Percentiles rank a stretch among this genome's conserved stretches.
Conservation (phyloP, 2,113 vertebrate genomes). For the Pedionomus torquatus region DNA sequence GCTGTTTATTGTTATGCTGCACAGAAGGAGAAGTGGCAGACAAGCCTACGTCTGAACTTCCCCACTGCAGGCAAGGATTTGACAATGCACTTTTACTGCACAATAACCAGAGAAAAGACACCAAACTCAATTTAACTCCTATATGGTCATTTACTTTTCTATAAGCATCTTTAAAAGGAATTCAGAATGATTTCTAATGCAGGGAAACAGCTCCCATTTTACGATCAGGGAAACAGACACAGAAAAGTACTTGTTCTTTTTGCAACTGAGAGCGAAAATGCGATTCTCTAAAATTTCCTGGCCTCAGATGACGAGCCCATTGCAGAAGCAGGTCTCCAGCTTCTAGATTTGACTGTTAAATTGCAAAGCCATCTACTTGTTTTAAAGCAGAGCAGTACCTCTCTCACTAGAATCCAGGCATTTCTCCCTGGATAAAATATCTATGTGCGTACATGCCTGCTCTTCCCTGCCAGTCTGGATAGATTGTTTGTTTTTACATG, state of each 20-base stretch:
- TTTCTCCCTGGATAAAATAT: neutral
- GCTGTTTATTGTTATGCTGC: constrained; percentile 55
- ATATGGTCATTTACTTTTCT: constrained; percentile 16
- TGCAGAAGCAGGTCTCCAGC: neutral
- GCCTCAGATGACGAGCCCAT: neutral
- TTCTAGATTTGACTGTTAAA: neutral
- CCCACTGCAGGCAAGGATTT: constrained; percentile 36
- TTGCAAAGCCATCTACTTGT: neutral
- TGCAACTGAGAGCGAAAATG: neutral
- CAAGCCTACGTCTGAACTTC: neutral
- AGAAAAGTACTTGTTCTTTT: neutral
- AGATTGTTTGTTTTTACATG: constrained; percentile 6
- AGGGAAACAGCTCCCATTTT: neutral
- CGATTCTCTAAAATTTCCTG: neutral
- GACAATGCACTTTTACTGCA: neutral
- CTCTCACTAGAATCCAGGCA: neutral
- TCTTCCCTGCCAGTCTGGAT: neutral
- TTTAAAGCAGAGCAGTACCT: neutral
- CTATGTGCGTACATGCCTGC: neutral
- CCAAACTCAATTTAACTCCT: neutral
- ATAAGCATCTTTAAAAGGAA: neutral
- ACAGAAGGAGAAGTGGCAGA: constrained; percentile 39
- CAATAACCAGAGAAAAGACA: constrained; percentile 25
- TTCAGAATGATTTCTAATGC: constrained; percentile 7
- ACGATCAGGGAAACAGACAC: neutral